These are phyloP conservation scores for Drosophila ficusphila DNA, from an alignment of 1,140 invertebrate genomes.

Conservation along the genomic window DNA sequence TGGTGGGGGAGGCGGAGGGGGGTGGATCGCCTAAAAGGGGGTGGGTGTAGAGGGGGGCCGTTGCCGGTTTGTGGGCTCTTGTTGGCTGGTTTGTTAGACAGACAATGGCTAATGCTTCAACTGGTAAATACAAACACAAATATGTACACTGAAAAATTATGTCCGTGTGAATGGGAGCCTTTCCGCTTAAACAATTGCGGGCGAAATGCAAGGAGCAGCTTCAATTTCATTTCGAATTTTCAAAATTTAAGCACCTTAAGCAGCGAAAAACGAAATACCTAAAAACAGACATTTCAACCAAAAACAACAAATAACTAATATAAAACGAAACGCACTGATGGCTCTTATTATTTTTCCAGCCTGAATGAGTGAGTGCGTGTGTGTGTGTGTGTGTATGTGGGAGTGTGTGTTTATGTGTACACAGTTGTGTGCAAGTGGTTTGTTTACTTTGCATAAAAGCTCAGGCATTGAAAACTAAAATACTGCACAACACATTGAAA, in stretches of 20 bases:
- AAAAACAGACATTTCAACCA: too few relatives aligned
- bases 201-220: not conserved
- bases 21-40: not conserved
- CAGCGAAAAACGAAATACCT: too few relatives aligned
- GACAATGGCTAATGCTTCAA: constrained; percentile 74
- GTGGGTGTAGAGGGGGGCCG: not conserved
- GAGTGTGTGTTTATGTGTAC: too few relatives aligned
- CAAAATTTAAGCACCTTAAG: too few relatives aligned
- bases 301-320: too few relatives aligned
- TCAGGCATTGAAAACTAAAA: constrained; percentile 81
- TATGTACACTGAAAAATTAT: constrained; percentile 47
- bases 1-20: not conserved
- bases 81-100: constrained; percentile 32
- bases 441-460: constrained; percentile 81
- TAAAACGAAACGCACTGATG: too few relatives aligned
- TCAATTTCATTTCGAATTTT: too few relatives aligned
- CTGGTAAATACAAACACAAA: constrained; percentile 71
- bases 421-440: constrained; percentile 6
- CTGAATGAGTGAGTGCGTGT: constrained; percentile 13
- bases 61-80: constrained; percentile 12
- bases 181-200: not conserved
- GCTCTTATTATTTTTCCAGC: too few relatives aligned
- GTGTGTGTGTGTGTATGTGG: not conserved
- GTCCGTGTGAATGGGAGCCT: not conserved
- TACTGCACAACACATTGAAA: constrained; percentile 79